Evolutionary conservation across 2,113 vertebrate genomes (phyloP).

Genomic region (Cyanoderma ruficeps): DNA sequence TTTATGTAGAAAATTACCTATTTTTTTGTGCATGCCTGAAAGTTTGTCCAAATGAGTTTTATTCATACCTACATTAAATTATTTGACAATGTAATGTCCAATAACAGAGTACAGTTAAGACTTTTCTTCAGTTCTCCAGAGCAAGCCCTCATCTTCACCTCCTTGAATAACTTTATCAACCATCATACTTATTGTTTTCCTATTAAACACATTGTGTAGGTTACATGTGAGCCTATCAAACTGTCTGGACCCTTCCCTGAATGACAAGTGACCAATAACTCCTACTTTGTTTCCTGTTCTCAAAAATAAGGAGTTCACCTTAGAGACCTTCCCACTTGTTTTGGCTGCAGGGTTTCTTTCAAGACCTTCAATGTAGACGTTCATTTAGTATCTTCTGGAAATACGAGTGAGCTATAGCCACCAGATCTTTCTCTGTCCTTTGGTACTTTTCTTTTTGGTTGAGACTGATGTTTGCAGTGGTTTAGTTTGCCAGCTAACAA

Average conservation of each 20-base stretch:
- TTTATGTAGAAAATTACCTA: neutral
- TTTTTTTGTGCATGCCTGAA: neutral
- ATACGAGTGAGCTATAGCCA: neutral
- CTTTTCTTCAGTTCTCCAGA: neutral
- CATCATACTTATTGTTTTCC: neutral
- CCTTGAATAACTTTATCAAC: neutral
- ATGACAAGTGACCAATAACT: neutral
- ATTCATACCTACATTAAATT: neutral
- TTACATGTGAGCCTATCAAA: neutral
- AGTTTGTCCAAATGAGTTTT: neutral
- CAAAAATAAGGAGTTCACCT: neutral
- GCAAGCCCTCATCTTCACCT: neutral
- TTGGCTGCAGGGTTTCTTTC: neutral
- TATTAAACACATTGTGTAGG: neutral
- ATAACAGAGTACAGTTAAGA: neutral
- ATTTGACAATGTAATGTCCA: neutral
- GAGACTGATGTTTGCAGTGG: neutral
- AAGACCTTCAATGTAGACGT: neutral
- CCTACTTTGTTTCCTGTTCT: neutral
- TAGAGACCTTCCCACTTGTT: neutral
- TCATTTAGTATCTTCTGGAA: neutral
- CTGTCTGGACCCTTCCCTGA: neutral
- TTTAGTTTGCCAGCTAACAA: neutral
- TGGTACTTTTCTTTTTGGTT: neutral
- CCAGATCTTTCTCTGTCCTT: neutral